Base-by-base conservation (phyloP, 2,888 invertebrate species). In the Lasioglossum leucozonium region DNA sequence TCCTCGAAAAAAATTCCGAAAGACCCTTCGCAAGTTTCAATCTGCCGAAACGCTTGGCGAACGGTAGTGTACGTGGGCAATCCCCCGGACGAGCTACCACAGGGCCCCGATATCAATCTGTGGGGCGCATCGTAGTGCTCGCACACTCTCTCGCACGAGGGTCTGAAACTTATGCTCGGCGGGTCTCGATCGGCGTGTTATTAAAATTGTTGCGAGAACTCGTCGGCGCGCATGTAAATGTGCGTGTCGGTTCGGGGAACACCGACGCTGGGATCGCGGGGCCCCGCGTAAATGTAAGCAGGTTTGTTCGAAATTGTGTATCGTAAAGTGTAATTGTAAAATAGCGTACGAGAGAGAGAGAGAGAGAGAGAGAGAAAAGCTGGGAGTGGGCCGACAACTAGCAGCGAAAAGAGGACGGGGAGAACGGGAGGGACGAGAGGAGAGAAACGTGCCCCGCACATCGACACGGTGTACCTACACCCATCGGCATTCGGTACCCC, bases 401-500 rank as follows among this genome's bases (percentile, higher is more conserved):
- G 40, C 22, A 51, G 51, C 22, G 51, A 22, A 22, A 65, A 16
- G 16, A 18, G 58, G 22, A 0, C 10, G 62, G 0, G 62, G 62
- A 30, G 1, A 10, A 18, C 26, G 58, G 26, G 40, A 11, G 16
- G 6, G 58, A 34, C 47, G 26, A 40, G 37, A 40, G 55, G 72
- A 81, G 34, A 42, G 74, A 40, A 16, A 82, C 72, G 78, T 77
- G 77, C 76, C 83, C 26, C 78, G 78, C 80, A 51, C 72, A 73
- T 67, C 55, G 55, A 73, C 75, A 65, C 74, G 79, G 72, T 84
- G 75, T 83, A 76, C 81, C 73, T 80, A 79, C 67, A 85, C 81
- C 88, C 88, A 85, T 89, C 88, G 87, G 88, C 87, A 88, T 89
- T 89, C 87, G 89, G 88, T 87, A 82, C 81, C 88, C 58, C 87